Base-by-base conservation (phyloP, 2,888 invertebrate species). In the Drosophila siamana region DNA sequence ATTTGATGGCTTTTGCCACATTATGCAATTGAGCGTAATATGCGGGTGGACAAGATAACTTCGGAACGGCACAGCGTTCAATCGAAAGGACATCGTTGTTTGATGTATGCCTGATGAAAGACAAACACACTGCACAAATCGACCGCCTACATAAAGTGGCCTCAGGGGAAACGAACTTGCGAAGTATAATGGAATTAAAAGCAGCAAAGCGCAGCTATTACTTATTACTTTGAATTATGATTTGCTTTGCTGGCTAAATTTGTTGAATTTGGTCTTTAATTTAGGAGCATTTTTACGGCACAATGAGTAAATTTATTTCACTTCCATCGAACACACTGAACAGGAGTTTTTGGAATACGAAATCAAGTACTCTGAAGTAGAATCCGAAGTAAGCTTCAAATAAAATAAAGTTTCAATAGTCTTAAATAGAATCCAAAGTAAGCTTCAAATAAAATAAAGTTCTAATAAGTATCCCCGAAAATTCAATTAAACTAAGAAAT, bases 1-100 rank as follows among this genome's bases (percentile, higher is more conserved):
- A 75, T 80, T 83, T 88, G 78, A 78, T 86, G 83, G 78, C 64
- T 69, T 78, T 65, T 74, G 52, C 57, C 46, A 48, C 44, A 38
- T 62, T 64, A 55, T 52, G 76, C 43, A 67, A 67, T 73, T 63
- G 67, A 65, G 50, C 78, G 64, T 67, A 44, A 36, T 62, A 76
- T 66, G 62, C 72, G 72, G 67, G 43, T 52, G 56, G 56, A 56
- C 44, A 24, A 69, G 81, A 70, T 70, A 74, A 74, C 36, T 73
- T 43, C 30, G 3, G 19, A 3, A 19, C 19, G 57, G 28, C n/a
- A n/a, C 43, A 43, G 24, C 24, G 30, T 26, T 40, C 9, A 30
- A 13, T 54, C 9, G 5, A 26, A 33, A 22, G 26, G 43, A 30
- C 26, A 56, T 30, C 51, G 28, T 11, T 8, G 24, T 19, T 26